These are phyloP conservation scores for Callipepla squamata DNA, from an alignment of 2,113 vertebrate species.

Conservation along the genomic window DNA sequence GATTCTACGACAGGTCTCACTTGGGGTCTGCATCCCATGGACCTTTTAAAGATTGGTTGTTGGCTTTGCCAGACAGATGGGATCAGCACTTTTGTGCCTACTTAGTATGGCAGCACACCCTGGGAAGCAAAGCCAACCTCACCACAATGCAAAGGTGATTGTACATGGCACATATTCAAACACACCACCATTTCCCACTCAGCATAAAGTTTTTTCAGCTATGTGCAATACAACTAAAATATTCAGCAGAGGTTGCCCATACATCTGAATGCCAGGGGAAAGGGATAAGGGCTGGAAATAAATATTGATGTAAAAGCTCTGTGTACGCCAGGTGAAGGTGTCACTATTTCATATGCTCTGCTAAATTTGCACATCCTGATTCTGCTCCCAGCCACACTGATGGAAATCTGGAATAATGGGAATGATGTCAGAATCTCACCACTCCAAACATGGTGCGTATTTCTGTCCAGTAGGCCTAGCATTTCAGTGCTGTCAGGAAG, in stretches of 20 bases:
- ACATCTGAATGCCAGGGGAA: not conserved
- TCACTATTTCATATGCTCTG: not conserved
- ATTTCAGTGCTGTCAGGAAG: not conserved
- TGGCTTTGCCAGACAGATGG: not conserved
- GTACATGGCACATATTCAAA: fast-evolving
- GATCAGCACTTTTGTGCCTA: fast-evolving
- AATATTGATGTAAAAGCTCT: not conserved
- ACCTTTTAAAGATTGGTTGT: not conserved
- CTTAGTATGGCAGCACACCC: not conserved
- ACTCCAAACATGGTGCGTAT: not conserved
- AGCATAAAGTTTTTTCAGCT: not conserved
- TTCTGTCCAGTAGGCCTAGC: not conserved
- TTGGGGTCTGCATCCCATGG: not conserved
- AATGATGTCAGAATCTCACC: fast-evolving
- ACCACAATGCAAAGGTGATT: not conserved
- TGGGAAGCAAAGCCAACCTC: fast-evolving
- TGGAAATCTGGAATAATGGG: not conserved
- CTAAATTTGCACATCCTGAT: not conserved
- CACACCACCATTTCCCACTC: not conserved
- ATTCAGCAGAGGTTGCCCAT: not conserved
- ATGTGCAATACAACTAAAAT: not conserved
- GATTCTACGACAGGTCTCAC: not conserved
- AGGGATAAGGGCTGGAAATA: conserved; percentile 21
- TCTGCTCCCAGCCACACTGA: not conserved
- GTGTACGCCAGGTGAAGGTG: not conserved